phyloP scores from a whole-genome alignment of 2,797 vertebrate genomes.

The Euphonia xanthogaster region DNA sequence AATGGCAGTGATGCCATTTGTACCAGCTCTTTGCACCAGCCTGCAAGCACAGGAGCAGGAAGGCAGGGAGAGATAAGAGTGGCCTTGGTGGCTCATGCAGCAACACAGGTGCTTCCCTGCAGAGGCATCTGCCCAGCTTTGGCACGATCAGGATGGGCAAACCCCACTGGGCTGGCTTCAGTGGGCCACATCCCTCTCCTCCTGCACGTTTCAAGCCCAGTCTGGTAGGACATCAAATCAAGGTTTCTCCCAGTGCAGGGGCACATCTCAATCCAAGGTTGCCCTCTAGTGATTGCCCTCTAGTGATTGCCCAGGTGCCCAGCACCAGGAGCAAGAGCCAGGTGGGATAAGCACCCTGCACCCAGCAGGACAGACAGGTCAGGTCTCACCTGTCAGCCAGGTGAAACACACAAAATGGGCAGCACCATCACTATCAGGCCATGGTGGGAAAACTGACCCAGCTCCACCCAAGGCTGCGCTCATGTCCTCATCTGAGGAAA shows the following conservation, averaged over 20 bases:
- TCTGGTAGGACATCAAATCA: background rate
- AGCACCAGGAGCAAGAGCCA: rapidly evolving
- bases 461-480: rapidly evolving
- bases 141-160: rapidly evolving
- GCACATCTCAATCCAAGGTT: conserved; percentile 29
- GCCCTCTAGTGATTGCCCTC: conserved; percentile 62
- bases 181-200: background rate
- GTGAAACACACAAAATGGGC: background rate
- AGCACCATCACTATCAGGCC: background rate
- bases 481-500: background rate
- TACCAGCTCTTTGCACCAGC: background rate
- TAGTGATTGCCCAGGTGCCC: conserved; percentile 51
- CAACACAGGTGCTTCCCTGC: background rate
- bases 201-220: rapidly evolving
- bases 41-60: background rate
- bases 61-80: background rate
- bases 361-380: rapidly evolving
- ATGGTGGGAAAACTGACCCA: background rate
- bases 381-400: background rate
- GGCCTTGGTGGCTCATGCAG: rapidly evolving
- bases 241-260: background rate
- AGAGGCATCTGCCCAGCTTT: background rate
- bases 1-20: rapidly evolving
- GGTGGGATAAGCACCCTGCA: background rate
- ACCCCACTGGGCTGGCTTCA: background rate